These are phyloP conservation scores for Carapus acus DNA, from an alignment of 2,797 vertebrate genomes.

Conservation along the genomic window DNA sequence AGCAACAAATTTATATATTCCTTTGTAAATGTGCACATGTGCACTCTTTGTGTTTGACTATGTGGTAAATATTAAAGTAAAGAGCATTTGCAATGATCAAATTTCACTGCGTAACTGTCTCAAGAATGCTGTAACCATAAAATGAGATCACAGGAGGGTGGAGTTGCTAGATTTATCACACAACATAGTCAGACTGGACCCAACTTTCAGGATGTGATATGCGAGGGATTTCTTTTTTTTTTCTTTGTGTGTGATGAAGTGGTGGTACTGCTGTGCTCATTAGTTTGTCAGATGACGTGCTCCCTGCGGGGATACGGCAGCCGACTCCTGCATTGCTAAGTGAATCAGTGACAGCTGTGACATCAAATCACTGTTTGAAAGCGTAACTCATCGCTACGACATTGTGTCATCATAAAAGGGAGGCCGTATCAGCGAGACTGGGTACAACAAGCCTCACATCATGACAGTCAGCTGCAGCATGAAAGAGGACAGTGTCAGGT, in stretches of 20 bases:
- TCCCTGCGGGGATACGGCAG: slow-evolving; percentile 50
- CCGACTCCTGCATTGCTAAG: slow-evolving; percentile 59
- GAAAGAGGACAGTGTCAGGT: slow-evolving; percentile 48
- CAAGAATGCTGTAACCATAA: slow-evolving; percentile 16
- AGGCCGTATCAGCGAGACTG: slow-evolving; percentile 52
- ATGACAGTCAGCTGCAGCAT: slow-evolving; percentile 55
- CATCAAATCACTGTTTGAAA: slow-evolving; percentile 65
- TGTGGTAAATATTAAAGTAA: too few species aligned
- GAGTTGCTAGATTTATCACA: slow-evolving; percentile 16
- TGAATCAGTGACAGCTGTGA: slow-evolving; percentile 64
- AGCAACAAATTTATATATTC: too few species aligned
- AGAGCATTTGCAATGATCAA: background rate
- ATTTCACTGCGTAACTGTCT: background rate
- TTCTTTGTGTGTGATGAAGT: slow-evolving; percentile 32
- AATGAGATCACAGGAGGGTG: slow-evolving; percentile 6
- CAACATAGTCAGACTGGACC: slow-evolving; percentile 24
- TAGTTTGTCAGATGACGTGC: slow-evolving; percentile 58
- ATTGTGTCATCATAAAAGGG: slow-evolving; percentile 62
- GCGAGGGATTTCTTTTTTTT: slow-evolving; percentile 22
- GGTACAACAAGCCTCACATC: slow-evolving; percentile 47
- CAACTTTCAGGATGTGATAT: slow-evolving; percentile 36
- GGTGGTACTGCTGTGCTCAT: slow-evolving; percentile 53
- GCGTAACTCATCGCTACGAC: slow-evolving; percentile 54
- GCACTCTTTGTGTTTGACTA: too few species aligned
- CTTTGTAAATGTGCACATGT: too few species aligned